Conservation (phyloP, 2,113 vertebrate genomes). For the Notechis scutatus region DNA sequence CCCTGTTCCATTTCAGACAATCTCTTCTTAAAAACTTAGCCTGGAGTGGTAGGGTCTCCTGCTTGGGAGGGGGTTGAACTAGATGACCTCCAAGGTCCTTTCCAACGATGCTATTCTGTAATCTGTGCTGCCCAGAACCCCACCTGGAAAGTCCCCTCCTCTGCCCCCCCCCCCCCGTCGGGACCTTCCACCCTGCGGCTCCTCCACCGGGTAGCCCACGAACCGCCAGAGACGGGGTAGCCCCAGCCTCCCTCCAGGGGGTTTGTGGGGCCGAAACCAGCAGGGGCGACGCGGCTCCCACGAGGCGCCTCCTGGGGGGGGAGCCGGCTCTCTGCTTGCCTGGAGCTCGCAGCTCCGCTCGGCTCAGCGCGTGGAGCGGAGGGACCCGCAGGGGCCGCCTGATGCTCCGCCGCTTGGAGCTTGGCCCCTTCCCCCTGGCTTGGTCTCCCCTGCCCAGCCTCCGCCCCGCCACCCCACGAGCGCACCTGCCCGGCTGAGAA, state of each 20-base stretch:
- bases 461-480: too few relatives aligned
- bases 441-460: neutral
- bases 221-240: rapidly evolving
- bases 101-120: neutral
- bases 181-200: neutral
- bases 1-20: too few relatives aligned
- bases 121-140: neutral
- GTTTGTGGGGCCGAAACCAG: neutral
- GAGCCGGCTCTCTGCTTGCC: neutral
- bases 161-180: neutral
- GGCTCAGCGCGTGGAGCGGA: neutral
- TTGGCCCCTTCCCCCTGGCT: neutral
- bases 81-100: neutral
- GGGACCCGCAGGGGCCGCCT: neutral
- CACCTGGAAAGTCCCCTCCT: neutral
- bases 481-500: neutral
- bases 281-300: neutral
- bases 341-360: neutral
- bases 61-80: neutral
- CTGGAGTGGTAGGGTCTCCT: neutral
- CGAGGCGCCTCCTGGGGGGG: neutral
- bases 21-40: neutral
- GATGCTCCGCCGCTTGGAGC: too few relatives aligned
- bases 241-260: neutral
- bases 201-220: neutral